Base-by-base conservation (phyloP, 2,797 vertebrate genomes). In the Leptodactylus fallax region DNA sequence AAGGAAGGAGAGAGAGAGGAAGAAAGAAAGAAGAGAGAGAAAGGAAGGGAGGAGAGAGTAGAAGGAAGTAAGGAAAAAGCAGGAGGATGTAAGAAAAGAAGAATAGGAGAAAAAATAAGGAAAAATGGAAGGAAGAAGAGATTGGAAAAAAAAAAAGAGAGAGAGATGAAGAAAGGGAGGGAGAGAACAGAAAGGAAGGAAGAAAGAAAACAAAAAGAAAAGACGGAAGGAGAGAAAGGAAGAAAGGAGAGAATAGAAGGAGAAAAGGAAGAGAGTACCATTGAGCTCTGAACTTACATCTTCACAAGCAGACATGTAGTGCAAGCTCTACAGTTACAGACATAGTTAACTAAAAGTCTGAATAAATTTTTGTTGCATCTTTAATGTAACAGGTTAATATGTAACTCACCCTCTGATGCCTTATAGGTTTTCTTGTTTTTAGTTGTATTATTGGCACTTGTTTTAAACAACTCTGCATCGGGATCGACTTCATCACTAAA, bases 401-500 rank as follows among this genome's bases (percentile, higher is more conserved):
- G 11, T 53, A 56, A 93, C 92, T 94, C 90, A 96, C 96, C 81
- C 67, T 94, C 93, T 84, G 91, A 89, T 56, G 87, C 87, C 47
- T 27, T 45, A 45, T 85, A 9, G 0, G 6, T 0, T 1, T 90
- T 91, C 89, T 91, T 90, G 56, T 58, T 23, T 19, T 1, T 0
- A 0, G 90, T 67, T 16, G 87, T 81, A n/a, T 81, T 90, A 89
- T 88, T 90, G 80, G 87, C 85, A 56, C 90, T 91, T 10, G 91
- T 91, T 79, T 92, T 88, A 69, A 96, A 96, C 6, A 96, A 92
- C 14, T 90, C 95, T 72, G 93, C 91, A 0, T 95, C 93, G 9
- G 92, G 87, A 91, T 95, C 93, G 0, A 85, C 83, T 78, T 95
- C 95, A 23, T 95, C 95, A 74, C 95, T 94, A 90, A 96, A 97